Base-by-base conservation (phyloP, 2,888 invertebrate species). In the Drosophila trichaetosa region DNA sequence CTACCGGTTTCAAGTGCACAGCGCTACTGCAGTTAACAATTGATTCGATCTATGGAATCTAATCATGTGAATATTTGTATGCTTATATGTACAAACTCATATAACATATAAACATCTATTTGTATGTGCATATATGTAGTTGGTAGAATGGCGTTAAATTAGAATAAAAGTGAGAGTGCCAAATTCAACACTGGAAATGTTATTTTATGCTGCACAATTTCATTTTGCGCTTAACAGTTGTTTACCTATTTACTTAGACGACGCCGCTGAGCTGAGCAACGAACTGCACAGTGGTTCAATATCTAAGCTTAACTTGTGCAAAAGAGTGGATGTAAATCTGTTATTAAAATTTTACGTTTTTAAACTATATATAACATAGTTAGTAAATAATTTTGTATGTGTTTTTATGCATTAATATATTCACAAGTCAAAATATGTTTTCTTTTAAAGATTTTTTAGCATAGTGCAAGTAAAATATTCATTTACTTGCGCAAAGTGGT, bases 111-210 rank as follows among this genome's bases (percentile, higher is more conserved):
- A 21, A 40, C 29, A 31, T 42, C 0, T 42, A 10, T 42, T 40
- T 21, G 16, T n/a, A 10, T 29, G 8, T 40, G n/a, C 40, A 42
- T 29, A 51, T 18, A 11, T n/a, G n/a, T n/a, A 10, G 18, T 49
- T 24, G 16, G 24, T 27, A 6, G 16, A 4, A 27, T 49, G 27
- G 11, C 18, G 18, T n/a, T 18, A 49, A 29, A 34, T 34, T 46
- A 54, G 38, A 75, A 66, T 57, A 58, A 75, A 72, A 79, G 69
- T 51, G 69, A 78, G 60, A 76, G 59, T 73, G 51, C 2, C 46
- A 72, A 42, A 11, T 42, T 38, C 31, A 54, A 4, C 24, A 38
- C 34, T 34, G 60, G 18, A 46, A 49, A 62, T 49, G 34, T 64
- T 57, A 11, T 42, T 31, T 52, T 31, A 49, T 33, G 29, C 46